A percentile compares a stretch with the other conserved stretches of the same genome.
phyloP scores from a whole-genome alignment of 2,113 vertebrate species.

The Prunella himalayana region DNA sequence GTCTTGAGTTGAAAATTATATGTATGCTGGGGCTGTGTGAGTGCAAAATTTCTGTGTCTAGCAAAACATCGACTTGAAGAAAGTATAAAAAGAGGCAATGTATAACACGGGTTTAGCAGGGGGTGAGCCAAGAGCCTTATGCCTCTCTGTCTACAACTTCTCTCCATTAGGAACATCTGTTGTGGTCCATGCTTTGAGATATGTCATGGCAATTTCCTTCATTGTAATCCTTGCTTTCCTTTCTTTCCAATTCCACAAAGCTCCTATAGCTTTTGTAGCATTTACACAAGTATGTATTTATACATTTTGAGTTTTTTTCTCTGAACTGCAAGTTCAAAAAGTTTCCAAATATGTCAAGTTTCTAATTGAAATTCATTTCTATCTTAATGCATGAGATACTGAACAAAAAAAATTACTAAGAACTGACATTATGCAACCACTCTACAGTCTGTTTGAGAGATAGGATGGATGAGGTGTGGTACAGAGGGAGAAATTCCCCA shows the following conservation, averaged over 20 bases:
- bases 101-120: not conserved
- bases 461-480: not conserved
- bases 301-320: not conserved
- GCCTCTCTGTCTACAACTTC: not conserved
- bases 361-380: not conserved
- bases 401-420: not conserved
- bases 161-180: not conserved
- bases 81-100: not conserved
- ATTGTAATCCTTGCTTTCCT: not conserved
- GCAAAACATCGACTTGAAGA: not conserved
- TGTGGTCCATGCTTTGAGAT: not conserved
- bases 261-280: not conserved
- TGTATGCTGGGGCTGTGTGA: not conserved
- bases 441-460: not conserved
- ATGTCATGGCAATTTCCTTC: not conserved
- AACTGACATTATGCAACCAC: not conserved
- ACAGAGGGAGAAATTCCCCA: not conserved
- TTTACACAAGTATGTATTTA: not conserved
- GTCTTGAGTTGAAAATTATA: not conserved
- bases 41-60: not conserved
- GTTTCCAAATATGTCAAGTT: not conserved
- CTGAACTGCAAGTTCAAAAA: not conserved
- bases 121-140: not conserved
- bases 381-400: not conserved
- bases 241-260: not conserved